Conservation (phyloP, 2,113 vertebrate genomes). For the Nanger granti region DNA sequence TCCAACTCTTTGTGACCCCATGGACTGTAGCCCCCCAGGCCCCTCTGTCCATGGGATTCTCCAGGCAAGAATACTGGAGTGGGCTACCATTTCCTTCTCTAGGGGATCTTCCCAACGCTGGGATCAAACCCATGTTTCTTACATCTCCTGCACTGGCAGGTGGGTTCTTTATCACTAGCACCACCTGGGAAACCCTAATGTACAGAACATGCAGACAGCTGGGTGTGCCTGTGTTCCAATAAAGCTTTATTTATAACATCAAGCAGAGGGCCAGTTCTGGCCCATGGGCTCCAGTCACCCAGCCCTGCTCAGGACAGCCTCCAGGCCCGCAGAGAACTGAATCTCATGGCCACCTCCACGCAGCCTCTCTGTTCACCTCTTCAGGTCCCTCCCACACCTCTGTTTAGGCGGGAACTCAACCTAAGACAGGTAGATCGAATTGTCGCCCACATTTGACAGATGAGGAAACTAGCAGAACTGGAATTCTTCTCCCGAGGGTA, state of each 20-base stretch:
- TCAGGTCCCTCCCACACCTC: neutral
- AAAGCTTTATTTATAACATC: neutral
- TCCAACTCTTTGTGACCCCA: neutral
- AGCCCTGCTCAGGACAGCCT: neutral
- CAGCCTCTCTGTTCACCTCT: neutral
- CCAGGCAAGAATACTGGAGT: neutral
- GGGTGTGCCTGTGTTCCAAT: neutral
- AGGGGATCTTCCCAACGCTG: neutral
- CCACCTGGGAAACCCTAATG: neutral
- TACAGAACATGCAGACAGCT: neutral
- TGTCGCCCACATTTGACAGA: too few species aligned
- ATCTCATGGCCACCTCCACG: accelerated
- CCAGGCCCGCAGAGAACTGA: neutral
- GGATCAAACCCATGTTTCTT: neutral
- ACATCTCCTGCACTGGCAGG: neutral
- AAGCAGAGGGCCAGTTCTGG: too few species aligned
- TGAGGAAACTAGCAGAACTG: neutral
- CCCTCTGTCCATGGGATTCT: neutral
- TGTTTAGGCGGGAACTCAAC: too few species aligned
- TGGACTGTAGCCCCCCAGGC: neutral
- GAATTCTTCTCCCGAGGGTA: neutral
- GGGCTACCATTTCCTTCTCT: neutral
- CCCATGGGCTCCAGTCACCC: accelerated
- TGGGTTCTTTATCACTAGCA: neutral
- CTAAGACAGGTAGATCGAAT: too few species aligned